These are phyloP conservation scores for Patella vulgata DNA, from an alignment of 1,140 invertebrate species.

Conservation along the genomic window DNA sequence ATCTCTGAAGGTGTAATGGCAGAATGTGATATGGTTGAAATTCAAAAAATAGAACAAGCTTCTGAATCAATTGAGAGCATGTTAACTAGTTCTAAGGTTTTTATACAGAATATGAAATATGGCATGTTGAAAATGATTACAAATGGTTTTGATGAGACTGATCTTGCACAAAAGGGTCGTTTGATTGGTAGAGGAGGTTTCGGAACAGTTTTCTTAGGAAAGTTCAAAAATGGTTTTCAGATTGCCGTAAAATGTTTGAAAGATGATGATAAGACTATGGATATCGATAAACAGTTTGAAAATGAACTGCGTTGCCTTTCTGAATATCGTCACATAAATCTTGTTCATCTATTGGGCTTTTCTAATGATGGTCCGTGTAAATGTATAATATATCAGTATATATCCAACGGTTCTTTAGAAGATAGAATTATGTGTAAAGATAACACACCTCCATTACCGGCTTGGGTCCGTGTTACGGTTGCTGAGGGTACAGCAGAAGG, in stretches of 20 bases:
- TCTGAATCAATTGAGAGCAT: no score
- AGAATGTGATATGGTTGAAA: no score
- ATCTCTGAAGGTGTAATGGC: no score
- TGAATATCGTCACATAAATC: slow-evolving; percentile 74
- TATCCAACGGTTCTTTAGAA: slow-evolving; percentile 76
- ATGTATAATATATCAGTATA: slow-evolving; percentile 78
- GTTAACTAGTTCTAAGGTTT: slow-evolving; percentile 8
- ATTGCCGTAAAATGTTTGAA: slow-evolving; percentile 75
- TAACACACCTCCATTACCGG: slow-evolving; percentile 58
- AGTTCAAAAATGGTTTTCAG: slow-evolving; percentile 39
- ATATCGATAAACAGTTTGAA: slow-evolving; percentile 72
- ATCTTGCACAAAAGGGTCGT: slow-evolving; percentile 47
- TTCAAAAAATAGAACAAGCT: no score
- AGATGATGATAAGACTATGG: slow-evolving; percentile 55
- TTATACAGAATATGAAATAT: slow-evolving; percentile 55
- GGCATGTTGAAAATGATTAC: slow-evolving; percentile 63
- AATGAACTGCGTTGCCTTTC: slow-evolving; percentile 70
- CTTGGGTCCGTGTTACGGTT: slow-evolving; percentile 72
- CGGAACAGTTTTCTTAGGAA: slow-evolving; percentile 76
- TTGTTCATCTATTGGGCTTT: slow-evolving; percentile 75
- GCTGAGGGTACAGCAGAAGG: slow-evolving; percentile 73
- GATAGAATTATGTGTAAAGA: slow-evolving; percentile 69
- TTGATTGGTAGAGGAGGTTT: slow-evolving; percentile 76
- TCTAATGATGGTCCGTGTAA: slow-evolving; percentile 72
- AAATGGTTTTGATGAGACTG: slow-evolving; percentile 54